A percentile compares a stretch with the other conserved stretches of the same genome.
Evolutionary conservation across 2,888 invertebrate species (phyloP).

Genomic region (Nycteola revayana): DNA sequence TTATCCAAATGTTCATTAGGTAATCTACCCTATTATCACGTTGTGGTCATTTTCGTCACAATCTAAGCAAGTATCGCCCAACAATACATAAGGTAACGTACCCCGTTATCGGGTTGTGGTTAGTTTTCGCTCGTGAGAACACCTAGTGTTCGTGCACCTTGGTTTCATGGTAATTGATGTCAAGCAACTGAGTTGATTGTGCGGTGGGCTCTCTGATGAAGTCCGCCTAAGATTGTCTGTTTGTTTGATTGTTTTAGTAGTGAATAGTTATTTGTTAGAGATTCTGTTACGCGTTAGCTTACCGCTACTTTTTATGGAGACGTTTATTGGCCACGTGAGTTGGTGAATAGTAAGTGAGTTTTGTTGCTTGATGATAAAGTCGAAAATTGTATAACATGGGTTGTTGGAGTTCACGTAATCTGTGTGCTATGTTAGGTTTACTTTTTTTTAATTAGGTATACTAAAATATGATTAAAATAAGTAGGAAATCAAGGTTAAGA

Average conservation of each 20-base stretch:
- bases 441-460: too few relatives aligned
- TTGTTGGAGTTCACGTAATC: too few relatives aligned
- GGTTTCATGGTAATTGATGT: slow-evolving; percentile 61
- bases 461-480: too few relatives aligned
- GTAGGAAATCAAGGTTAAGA: too few relatives aligned
- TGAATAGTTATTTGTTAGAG: slow-evolving; percentile 1
- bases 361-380: too few relatives aligned
- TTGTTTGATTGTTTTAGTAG: slow-evolving; percentile 18
- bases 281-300: not conserved
- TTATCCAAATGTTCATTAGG: too few relatives aligned
- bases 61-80: slow-evolving; percentile 28
- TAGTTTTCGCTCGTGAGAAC: slow-evolving; percentile 64
- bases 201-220: slow-evolving; percentile 43
- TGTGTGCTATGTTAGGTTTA: too few relatives aligned
- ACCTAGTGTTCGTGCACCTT: slow-evolving; percentile 44
- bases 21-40: too few relatives aligned
- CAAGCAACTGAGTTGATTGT: slow-evolving; percentile 51
- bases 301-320: not conserved
- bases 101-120: slow-evolving; percentile 46
- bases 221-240: slow-evolving; percentile 21
- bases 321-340: too few relatives aligned
- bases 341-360: too few relatives aligned
- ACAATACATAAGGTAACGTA: slow-evolving; percentile 35
- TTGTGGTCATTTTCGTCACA: slow-evolving; percentile 27
- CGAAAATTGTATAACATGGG: too few relatives aligned